These are phyloP conservation scores for Cephalopterus ornatus DNA, from an alignment of 2,113 vertebrate species.

Conservation along the genomic window DNA sequence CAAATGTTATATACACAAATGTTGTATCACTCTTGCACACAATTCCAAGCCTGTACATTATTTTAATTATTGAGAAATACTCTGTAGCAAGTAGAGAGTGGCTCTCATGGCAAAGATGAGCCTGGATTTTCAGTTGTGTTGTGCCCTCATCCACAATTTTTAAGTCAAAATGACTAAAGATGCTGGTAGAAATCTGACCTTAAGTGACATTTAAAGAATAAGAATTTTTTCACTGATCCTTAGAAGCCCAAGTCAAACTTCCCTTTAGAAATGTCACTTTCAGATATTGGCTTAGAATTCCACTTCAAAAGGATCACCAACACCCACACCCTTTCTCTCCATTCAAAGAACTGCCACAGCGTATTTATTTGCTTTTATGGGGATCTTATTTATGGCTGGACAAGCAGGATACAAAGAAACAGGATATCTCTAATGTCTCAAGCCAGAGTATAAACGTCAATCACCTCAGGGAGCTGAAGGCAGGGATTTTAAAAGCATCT, in stretches of 20 bases:
- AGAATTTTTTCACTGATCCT: not conserved
- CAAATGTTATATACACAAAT: not conserved
- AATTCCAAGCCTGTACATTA: not conserved
- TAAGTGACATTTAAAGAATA: not conserved
- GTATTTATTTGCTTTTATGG: constrained; percentile 2
- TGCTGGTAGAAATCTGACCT: not conserved
- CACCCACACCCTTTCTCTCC: not conserved
- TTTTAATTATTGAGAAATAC: not conserved
- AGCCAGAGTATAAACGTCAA: not conserved
- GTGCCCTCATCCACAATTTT: not conserved
- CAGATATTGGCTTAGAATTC: not conserved
- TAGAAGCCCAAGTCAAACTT: not conserved
- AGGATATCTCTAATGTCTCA: not conserved
- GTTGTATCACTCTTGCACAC: not conserved
- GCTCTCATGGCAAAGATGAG: not conserved
- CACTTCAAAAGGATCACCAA: not conserved
- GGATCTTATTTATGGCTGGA: not conserved
- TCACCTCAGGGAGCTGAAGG: not conserved
- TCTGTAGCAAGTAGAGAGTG: not conserved
- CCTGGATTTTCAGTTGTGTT: not conserved
- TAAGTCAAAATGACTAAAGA: not conserved
- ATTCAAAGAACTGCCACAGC: not conserved
- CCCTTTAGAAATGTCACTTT: not conserved
- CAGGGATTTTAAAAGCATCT: constrained; percentile 17
- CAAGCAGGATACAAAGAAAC: not conserved